Base-by-base conservation (phyloP, 1,140 invertebrate genomes). In the Scaptomyza montana region DNA sequence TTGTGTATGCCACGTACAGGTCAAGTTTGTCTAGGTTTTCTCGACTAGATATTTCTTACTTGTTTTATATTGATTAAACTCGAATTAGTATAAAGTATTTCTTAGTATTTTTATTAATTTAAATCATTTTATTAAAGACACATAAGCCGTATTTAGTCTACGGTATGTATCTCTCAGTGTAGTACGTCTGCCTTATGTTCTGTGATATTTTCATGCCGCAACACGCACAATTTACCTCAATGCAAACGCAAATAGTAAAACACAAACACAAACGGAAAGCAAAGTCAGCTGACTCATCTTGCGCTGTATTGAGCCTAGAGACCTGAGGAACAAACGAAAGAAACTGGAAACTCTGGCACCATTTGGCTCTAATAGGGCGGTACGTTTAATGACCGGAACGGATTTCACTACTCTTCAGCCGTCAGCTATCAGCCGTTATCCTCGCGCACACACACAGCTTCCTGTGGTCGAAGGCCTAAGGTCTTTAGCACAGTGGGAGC, bases 331-430 rank as follows among this genome's bases (percentile, higher is more conserved):
- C 21, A 25, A 25, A 25, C 16, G 13, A 16, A n/a, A 43, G 36
- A 57, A 36, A 59, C 61, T 33, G 28, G 28, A 49, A 60, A 46
- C 65, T 54, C 36, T 43, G 64, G 21, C 64, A 57, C 54, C 47
- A 66, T 61, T 70, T 45, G 54, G 30, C 57, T 53, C 51, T 59
- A 36, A 7, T 36, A 39, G 70, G 68, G 74, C 78, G 86, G 81
- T 82, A 50, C 86, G 78, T 90, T 90, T 90, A 90, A 90, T 90
- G 87, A 87, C 81, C 86, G 86, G 81, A 90, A 90, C 86, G 80
- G 86, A 90, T 90, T 86, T 86, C 64, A 57, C 57, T 56, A 12
- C 66, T 49, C 47, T 62, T 61, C 66, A 73, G 79, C 77, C 76
- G 78, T 74, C 87, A 81, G 79, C 73, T 73, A 76, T 74, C 87